phyloP scores from a whole-genome alignment of 2,888 invertebrate species.

The Disparrhopalites patrizii region DNA sequence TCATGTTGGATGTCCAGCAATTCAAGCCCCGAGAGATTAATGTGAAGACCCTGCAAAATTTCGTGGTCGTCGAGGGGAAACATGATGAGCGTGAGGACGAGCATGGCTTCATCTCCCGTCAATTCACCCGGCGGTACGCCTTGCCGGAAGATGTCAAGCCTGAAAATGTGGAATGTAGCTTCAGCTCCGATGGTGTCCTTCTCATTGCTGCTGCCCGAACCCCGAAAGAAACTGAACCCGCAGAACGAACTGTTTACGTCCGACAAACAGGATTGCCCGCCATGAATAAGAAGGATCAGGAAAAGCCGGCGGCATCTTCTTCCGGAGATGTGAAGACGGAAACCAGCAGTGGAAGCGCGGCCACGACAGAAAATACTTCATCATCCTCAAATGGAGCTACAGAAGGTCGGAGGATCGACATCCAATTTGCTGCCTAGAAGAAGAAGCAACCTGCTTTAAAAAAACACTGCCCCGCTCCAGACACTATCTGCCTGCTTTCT shows the following conservation, averaged over 20 bases:
- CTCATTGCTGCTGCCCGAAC: constrained; percentile 1
- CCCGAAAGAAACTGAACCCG: neutral
- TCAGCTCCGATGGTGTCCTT: constrained; percentile 16
- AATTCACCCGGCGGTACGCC: constrained; percentile 70
- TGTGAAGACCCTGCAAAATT: constrained; percentile 67
- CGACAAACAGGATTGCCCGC: constrained; percentile 14
- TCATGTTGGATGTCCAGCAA: constrained; percentile 72
- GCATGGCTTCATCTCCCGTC: constrained; percentile 71
- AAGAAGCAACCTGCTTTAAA: too few relatives aligned
- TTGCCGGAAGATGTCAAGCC: constrained; percentile 73
- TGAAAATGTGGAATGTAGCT: constrained; percentile 56
- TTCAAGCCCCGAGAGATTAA: constrained; percentile 72
- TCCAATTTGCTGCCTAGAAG: neutral
- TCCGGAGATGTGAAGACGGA: neutral
- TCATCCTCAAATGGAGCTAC: neutral
- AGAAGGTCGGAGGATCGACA: constrained; percentile 5
- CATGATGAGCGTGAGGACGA: constrained; percentile 82
- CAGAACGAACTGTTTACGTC: constrained; percentile 1
- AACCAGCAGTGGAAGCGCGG: neutral
- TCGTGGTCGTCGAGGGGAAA: constrained; percentile 67
- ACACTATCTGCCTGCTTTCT: too few relatives aligned
- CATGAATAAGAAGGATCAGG: constrained; percentile 8
- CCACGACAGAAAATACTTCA: neutral
- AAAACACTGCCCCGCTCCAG: too few relatives aligned
- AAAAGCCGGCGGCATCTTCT: neutral